These are phyloP conservation scores for Andrena flavipes DNA, from an alignment of 2,888 invertebrate species.

Conservation along the genomic window DNA sequence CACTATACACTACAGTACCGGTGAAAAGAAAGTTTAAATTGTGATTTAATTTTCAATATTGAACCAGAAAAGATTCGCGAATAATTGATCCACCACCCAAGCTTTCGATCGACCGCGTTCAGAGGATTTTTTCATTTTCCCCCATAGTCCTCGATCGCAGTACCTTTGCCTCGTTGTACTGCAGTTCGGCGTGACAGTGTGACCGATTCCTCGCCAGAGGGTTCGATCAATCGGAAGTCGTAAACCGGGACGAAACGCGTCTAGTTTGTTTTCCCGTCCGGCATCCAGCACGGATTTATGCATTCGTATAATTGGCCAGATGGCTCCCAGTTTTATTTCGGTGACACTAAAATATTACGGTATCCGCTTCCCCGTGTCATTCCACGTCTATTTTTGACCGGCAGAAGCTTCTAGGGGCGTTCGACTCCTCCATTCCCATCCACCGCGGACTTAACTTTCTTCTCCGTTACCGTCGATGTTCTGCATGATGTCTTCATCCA, in stretches of 20 bases:
- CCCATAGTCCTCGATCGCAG: too few species aligned
- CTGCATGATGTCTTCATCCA: conserved; percentile 18
- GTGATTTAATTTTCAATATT: too few species aligned
- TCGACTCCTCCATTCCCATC: conserved; percentile 54
- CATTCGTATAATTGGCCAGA: conserved; percentile 72
- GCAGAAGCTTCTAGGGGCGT: conserved; percentile 64
- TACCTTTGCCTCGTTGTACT: too few species aligned
- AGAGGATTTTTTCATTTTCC: too few species aligned
- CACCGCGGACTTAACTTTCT: conserved; percentile 48
- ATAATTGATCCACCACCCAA: too few species aligned
- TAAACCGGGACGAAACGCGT: conserved; percentile 52
- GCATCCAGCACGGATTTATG: conserved; percentile 61
- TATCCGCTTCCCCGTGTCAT: conserved; percentile 73
- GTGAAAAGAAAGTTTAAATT: too few species aligned
- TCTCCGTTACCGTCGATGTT: conserved; percentile 16
- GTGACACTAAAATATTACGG: conserved; percentile 72
- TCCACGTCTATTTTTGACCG: conserved; percentile 71
- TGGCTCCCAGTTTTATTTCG: conserved; percentile 73
- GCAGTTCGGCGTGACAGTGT: background rate
- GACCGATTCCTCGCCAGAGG: background rate
- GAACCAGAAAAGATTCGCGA: too few species aligned
- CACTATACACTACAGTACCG: too few species aligned
- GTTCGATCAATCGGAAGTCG: conserved; percentile 54
- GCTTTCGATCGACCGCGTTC: too few species aligned
- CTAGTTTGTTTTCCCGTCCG: conserved; percentile 59